Base-by-base conservation (phyloP, 2,888 invertebrate genomes). In the Hoplodrina ambigua region DNA sequence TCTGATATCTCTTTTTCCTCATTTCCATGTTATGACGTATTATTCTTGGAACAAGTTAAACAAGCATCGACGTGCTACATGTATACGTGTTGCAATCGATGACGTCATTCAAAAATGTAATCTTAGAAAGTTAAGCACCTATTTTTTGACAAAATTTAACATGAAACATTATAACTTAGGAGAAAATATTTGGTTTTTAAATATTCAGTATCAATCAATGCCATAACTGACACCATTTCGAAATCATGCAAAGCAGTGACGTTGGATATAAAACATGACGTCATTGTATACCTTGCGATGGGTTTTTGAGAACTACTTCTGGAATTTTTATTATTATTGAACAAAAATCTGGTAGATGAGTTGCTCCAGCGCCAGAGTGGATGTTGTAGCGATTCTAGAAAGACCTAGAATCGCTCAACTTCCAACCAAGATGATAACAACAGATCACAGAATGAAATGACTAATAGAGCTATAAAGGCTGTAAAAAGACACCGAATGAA, bases 21-120 rank as follows among this genome's bases (percentile, higher is more conserved):
- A 44, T 13, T n/a, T 0, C 6, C 46, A 37, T 3, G 15, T 7
- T 6, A 7, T 8, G 1, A 13, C 2, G 4, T 33, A 37, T 62
- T n/a, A 30, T n/a, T 25, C 10, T 60, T 20, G 4, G n/a, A 20
- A 20, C 2, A 13, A 20, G 10, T 30, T 15, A 19, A 15, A 63
- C 73, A 33, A 20, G 46, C 44, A 10, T 20, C 44, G 3, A 44
- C 44, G 13, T 19, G 0, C 44, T 66, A 13, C 4, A 52, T n/a
- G 25, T 54, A 57, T 25, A 44, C 25, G 1, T 59, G 44, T 60
- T 75, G 76, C 69, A 69, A 75, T 56, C n/a, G 13, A 60, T 75
- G 75, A 56, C 55, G 75, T 75, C 11, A 75, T 37, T 37, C 33
- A 13, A 19, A 11, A 62, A n/a, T 13, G 11, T 50, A 50, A 56